Conservation (phyloP, 2,888 invertebrate species). For the Frankliniella intonsa region DNA sequence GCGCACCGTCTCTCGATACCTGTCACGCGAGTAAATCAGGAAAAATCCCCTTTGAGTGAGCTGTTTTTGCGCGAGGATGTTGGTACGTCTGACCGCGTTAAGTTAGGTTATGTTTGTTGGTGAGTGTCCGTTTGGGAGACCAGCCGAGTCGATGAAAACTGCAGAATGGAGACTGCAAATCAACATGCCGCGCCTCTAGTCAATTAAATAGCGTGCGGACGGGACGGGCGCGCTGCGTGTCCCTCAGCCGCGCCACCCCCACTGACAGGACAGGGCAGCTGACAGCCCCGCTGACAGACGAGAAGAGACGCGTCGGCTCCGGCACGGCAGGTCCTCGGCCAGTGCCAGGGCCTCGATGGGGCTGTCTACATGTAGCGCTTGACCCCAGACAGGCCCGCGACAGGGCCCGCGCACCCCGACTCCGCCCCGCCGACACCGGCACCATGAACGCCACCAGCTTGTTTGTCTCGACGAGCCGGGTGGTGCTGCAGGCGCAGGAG, state of each 20-base stretch:
- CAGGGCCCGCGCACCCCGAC: not conserved
- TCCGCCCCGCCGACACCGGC: not conserved
- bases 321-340: not conserved
- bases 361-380: not conserved
- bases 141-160: not conserved
- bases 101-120: not conserved
- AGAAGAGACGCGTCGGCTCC: not conserved
- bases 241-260: not conserved
- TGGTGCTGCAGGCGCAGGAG: slow-evolving; percentile 68
- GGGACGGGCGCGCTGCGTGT: not conserved
- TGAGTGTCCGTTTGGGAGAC: not conserved
- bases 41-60: too few relatives aligned
- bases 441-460: slow-evolving; percentile 76
- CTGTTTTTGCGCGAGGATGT: too few relatives aligned
- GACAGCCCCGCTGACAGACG: not conserved
- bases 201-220: not conserved
- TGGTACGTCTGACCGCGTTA: too few relatives aligned
- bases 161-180: not conserved
- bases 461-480: slow-evolving; percentile 75
- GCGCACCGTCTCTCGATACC: too few relatives aligned
- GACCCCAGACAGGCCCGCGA: not conserved
- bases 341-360: not conserved
- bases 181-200: not conserved
- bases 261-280: not conserved
- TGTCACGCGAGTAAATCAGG: too few relatives aligned